Conservation (phyloP, 2,113 vertebrate species). For the Sinocyclocheilus grahami region DNA sequence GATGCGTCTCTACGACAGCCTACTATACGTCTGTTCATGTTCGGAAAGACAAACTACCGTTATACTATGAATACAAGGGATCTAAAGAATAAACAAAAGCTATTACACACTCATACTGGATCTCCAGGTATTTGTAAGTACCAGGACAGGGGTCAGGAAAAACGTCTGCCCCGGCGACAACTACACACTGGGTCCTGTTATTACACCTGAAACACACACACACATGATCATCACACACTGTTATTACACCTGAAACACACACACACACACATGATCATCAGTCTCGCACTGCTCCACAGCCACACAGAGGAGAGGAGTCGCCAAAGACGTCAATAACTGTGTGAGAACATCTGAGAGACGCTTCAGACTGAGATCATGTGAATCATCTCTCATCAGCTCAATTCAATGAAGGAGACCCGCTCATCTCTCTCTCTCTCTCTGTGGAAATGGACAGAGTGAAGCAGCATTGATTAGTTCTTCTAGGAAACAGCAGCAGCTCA, state of each 20-base stretch:
- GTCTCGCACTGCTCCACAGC: not conserved
- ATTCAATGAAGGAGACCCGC: not conserved
- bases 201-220: not conserved
- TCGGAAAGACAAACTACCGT: not conserved
- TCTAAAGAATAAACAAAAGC: too few relatives aligned
- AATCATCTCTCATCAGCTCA: not conserved
- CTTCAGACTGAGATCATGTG: not conserved
- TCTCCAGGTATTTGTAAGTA: slow-evolving; percentile 94
- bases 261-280: not conserved
- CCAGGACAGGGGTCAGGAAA: slow-evolving; percentile 92
- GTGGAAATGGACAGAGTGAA: slow-evolving; percentile 46
- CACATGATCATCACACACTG: slow-evolving; percentile 4
- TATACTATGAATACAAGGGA: too few relatives aligned
- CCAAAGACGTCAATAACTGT: not conserved
- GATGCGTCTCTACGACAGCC: too few relatives aligned
- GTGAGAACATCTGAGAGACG: not conserved
- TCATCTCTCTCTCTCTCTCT: slow-evolving; percentile 43
- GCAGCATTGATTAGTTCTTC: slow-evolving; percentile 77
- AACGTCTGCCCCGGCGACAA: slow-evolving; percentile 88
- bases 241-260: not conserved
- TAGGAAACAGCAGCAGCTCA: slow-evolving; percentile 73
- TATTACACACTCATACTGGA: slow-evolving; percentile 89
- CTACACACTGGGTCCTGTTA: slow-evolving; percentile 87
- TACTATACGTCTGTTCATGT: not conserved
- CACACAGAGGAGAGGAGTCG: not conserved